Conservation (phyloP, 2,888 invertebrate species). For the Tuta absoluta region DNA sequence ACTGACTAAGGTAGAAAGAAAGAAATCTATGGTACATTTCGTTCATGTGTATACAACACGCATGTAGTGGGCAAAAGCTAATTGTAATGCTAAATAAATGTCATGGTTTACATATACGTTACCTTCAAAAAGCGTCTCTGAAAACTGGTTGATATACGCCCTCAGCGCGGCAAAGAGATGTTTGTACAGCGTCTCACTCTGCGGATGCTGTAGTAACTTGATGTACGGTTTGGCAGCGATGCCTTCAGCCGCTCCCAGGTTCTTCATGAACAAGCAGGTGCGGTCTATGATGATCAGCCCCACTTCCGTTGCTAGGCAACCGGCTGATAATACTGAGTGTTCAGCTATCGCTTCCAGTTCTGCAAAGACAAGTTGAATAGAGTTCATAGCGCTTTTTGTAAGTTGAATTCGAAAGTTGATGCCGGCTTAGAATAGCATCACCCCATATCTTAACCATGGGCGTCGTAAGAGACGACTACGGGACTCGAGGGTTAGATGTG, state of each 20-base stretch:
- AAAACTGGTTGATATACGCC: conserved; percentile 95
- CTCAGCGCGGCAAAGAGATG: conserved; percentile 96
- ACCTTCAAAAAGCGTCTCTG: conserved; percentile 91
- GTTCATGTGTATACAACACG: no score
- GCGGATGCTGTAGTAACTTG: conserved; percentile 92
- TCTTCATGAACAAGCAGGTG: conserved; percentile 90
- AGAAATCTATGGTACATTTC: no score
- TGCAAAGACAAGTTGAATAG: conserved; percentile 36
- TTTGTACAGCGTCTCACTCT: conserved; percentile 93
- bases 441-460: no score
- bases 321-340: conserved; percentile 67
- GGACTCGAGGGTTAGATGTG: no score
- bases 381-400: no score
- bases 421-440: no score
- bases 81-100: no score
- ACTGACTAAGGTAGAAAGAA: no score
- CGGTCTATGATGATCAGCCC: conserved; percentile 94
- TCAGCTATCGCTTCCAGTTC: conserved; percentile 73
- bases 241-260: conserved; percentile 89
- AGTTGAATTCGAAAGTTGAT: no score
- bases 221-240: conserved; percentile 93
- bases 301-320: conserved; percentile 90
- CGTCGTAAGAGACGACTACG: no score
- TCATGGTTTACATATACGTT: no score
- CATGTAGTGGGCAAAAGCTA: no score